Percentiles rank a stretch among this genome's conserved stretches.
Evolutionary conservation across 2,888 invertebrate species (phyloP).

Genomic region (Coelopa pilipes): DNA sequence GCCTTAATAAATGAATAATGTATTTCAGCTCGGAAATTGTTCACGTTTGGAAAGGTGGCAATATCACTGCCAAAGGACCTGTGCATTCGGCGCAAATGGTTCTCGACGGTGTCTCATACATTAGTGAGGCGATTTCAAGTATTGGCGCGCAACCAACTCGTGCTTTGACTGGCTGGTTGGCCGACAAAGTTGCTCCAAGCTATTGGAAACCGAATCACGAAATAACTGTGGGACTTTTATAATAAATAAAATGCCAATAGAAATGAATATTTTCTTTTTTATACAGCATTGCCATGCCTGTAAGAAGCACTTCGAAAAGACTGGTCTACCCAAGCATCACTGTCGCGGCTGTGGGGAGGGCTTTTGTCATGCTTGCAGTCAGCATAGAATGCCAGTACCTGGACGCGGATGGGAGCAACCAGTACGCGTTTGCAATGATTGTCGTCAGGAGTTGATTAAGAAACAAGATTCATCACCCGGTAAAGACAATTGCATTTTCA

Average conservation of each 20-base stretch:
- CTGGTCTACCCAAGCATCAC: conserved; percentile 75
- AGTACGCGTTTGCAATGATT: conserved; percentile 80
- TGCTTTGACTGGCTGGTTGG: conserved; percentile 75
- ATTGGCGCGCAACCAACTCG: conserved; percentile 79
- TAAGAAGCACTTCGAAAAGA: conserved; percentile 70
- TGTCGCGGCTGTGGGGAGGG: conserved; percentile 84
- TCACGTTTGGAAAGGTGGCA: conserved; percentile 77
- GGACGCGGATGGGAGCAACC: conserved; percentile 76
- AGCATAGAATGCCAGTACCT: conserved; percentile 75
- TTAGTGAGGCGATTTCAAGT: conserved; percentile 73
- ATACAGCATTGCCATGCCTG: conserved; percentile 75
- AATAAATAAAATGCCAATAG: background rate
- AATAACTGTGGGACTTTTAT: conserved; percentile 72
- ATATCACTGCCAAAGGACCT: conserved; percentile 68
- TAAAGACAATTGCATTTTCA: conserved; percentile 42
- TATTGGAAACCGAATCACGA: conserved; percentile 85
- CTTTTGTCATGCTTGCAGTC: conserved; percentile 79
- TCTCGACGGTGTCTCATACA: conserved; percentile 73
- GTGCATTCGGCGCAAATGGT: conserved; percentile 72
- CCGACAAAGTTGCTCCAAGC: conserved; percentile 78
- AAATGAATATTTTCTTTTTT: conserved; percentile 6
- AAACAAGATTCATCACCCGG: conserved; percentile 57
- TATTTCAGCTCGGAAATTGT: conserved; percentile 70
- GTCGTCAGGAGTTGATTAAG: conserved; percentile 66
- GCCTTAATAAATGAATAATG: background rate